A percentile compares a stretch with the other conserved stretches of the same genome.
Conservation (phyloP, 2,797 vertebrate species). For the Uromys caudimaculatus region DNA sequence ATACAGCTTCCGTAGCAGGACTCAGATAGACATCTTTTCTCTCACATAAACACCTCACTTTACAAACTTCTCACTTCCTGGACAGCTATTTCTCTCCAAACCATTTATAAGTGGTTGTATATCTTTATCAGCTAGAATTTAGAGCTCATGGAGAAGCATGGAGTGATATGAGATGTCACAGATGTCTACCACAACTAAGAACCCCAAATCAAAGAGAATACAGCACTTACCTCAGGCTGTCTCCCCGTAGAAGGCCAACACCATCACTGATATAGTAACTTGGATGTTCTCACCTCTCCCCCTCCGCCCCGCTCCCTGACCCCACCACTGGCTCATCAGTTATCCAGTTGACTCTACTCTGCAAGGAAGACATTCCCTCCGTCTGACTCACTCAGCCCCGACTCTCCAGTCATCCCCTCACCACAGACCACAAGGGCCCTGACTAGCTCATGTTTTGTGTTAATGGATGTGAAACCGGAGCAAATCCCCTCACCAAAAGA, state of each 20-base stretch:
- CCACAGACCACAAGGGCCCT: conserved; percentile 82
- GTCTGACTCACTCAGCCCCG: conserved; percentile 85
- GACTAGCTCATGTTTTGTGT: conserved; percentile 77
- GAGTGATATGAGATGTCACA: conserved; percentile 3
- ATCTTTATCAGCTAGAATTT: conserved; percentile 55
- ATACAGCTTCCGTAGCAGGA: conserved; percentile 36
- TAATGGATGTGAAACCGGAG: conserved; percentile 79
- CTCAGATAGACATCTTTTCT: conserved; percentile 20
- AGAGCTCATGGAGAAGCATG: not conserved
- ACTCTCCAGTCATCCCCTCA: conserved; percentile 82
- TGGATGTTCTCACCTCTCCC: not conserved
- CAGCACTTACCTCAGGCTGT: not conserved
- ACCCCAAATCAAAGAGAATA: not conserved
- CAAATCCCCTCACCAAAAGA: conserved; percentile 80
- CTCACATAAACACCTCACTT: conserved; percentile 14
- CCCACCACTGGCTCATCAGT: conserved; percentile 78
- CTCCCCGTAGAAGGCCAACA: not conserved
- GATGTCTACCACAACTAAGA: conserved; percentile 46
- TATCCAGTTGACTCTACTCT: conserved; percentile 77
- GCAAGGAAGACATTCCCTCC: conserved; percentile 83
- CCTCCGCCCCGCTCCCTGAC: conserved; percentile 53
- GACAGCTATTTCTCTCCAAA: conserved; percentile 53
- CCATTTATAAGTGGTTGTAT: conserved; percentile 40
- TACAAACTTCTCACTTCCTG: conserved; percentile 50
- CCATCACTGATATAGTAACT: not conserved